Evolutionary conservation across 1,140 invertebrate species (phyloP), one percentile per base, ranked within the genome.

Genomic region (Phymastichus coffea): DNA sequence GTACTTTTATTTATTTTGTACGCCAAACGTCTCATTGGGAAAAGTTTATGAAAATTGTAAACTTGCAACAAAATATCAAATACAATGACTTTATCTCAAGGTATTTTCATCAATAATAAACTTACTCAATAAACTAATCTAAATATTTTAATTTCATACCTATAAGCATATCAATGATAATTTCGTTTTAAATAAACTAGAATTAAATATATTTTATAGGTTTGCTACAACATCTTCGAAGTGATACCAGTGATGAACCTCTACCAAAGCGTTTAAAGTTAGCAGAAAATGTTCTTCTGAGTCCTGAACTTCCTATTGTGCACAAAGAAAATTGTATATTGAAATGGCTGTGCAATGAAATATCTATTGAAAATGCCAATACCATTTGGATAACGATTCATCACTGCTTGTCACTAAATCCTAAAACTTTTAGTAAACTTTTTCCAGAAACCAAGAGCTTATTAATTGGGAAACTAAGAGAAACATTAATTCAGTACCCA

Each of bases 191-290:
- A n/a, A n/a, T n/a, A n/a, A n/a, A n/a, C n/a, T n/a, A n/a, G n/a
- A n/a, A n/a, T n/a, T n/a, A n/a, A n/a, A n/a, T n/a, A n/a, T 25
- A 12, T n/a, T 17, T 8, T 28, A 22, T 25, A 57, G 30, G 15
- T 1, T 20, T 57, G n/a, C 37, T 64, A 22, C 40, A 15, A 25
- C 37, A 17, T 46, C 35, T 47, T 12, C 17, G 23, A 3, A n/a
- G 19, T 14, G 4, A 30, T 26, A 28, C 17, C 23, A 23, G 37
- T 7, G 66, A 70, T 0, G 63, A 72, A 55, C 69, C 67, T 22
- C 44, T 74, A 17, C 0, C 70, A 8, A 75, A 75, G 54, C 70
- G 73, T 48, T 65, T 74, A 56, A 75, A 75, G 65, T 58, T 75
- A n/a, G 73, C 73, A n/a, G 70, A 74, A 63, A 75, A 73, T 66